Percentiles rank a stretch among this genome's conserved stretches.
These are phyloP conservation scores for Lasioglossum leucozonium DNA, from an alignment of 2,888 invertebrate species.

Conservation along the genomic window DNA sequence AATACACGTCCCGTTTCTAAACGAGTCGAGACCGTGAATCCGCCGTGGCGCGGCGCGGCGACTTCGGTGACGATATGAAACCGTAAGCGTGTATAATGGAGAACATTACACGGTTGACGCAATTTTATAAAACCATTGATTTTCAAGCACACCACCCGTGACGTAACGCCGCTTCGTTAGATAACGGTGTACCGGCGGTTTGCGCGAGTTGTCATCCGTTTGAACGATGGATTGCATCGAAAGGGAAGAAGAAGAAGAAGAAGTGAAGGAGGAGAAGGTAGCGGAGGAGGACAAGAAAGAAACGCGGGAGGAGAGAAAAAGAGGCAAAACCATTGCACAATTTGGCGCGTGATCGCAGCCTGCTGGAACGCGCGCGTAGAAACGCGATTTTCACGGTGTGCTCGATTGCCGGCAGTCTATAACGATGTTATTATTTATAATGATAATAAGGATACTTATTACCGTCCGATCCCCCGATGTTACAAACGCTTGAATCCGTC, in stretches of 20 bases:
- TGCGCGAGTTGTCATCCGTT: conserved; percentile 38
- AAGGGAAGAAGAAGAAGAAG: conserved; percentile 14
- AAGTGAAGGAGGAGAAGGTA: conserved; percentile 11
- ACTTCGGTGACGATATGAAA: conserved; percentile 11
- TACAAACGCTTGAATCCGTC: not conserved
- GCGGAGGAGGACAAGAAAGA: conserved; percentile 29
- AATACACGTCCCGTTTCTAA: conserved; percentile 17
- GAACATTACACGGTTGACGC: conserved; percentile 38
- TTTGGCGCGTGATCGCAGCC: conserved; percentile 66
- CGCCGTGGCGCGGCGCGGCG: not conserved
- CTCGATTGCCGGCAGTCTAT: conserved; percentile 19
- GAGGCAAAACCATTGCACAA: conserved; percentile 62
- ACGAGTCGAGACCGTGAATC: conserved; percentile 39
- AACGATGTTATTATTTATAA: conserved; percentile 14
- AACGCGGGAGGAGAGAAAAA: conserved; percentile 8
- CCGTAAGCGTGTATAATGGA: conserved; percentile 24
- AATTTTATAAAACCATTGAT: conserved; percentile 50
- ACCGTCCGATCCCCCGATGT: not conserved
- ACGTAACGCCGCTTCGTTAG: conserved; percentile 52
- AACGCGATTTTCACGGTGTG: conserved; percentile 32
- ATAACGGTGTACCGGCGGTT: conserved; percentile 48
- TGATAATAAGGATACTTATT: not conserved
- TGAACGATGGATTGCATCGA: conserved; percentile 32
- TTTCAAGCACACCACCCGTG: conserved; percentile 39
- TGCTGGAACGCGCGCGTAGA: conserved; percentile 55